Evolutionary conservation across 1,140 invertebrate genomes (phyloP).

Genomic region (Anthonomus grandis): DNA sequence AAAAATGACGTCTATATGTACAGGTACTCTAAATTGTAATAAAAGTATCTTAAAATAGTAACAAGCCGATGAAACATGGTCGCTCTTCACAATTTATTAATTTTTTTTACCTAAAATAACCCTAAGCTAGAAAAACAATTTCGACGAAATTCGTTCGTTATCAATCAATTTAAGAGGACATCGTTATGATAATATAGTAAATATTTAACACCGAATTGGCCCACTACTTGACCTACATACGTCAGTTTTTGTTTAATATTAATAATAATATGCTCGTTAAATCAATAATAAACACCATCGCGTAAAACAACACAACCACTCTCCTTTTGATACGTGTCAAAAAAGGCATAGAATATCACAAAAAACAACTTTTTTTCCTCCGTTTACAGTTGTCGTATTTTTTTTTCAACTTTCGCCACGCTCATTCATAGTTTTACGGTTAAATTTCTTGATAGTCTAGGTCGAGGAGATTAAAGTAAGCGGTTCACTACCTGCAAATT

Average conservation of each 20-base stretch:
- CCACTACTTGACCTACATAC: too few relatives aligned
- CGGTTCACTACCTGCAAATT: constrained; percentile 10
- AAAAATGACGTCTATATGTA: constrained; percentile 21
- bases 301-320: constrained; percentile 15
- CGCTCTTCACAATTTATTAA: too few relatives aligned
- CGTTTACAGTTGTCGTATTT: too few relatives aligned
- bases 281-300: neutral
- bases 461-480: constrained; percentile 3
- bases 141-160: too few relatives aligned
- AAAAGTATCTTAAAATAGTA: constrained; percentile 18
- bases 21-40: constrained; percentile 11
- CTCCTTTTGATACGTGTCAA: constrained; percentile 23
- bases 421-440: too few relatives aligned
- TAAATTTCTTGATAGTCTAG: neutral
- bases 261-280: neutral
- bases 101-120: too few relatives aligned
- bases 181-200: too few relatives aligned
- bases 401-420: too few relatives aligned
- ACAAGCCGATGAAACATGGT: constrained; percentile 20
- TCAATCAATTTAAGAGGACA: too few relatives aligned
- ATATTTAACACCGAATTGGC: too few relatives aligned
- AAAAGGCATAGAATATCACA: constrained; percentile 26
- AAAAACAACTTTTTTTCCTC: constrained; percentile 14
- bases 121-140: too few relatives aligned
- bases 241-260: too few relatives aligned